Base-by-base conservation (phyloP, 2,888 invertebrate species). In the Zygaena filipendulae region DNA sequence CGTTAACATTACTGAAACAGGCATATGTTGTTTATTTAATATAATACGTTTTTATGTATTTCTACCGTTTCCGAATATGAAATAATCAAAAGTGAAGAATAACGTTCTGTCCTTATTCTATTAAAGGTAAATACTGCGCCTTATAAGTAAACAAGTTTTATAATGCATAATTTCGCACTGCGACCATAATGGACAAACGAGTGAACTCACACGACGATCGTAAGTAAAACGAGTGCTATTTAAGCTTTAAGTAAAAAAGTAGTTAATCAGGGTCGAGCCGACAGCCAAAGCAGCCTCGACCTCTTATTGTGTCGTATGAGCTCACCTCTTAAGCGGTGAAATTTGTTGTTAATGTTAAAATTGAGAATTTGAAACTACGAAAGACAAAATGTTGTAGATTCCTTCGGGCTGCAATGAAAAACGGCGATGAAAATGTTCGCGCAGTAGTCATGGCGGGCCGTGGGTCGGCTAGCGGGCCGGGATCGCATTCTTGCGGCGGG, bases 131-230 rank as follows among this genome's bases (percentile, higher is more conserved):
- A 51, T 47, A 59, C 61, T 61, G 55, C 52, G 56, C 75, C 70
- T 62, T 74, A 71, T 63, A 72, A 54, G 72, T 66, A 67, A 74
- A 72, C 71, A 70, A 59, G 70, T 69, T 64, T n/a, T 47, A 68
- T 49, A 64, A 62, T 58, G 49, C 55, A 43, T 47, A 46, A 53
- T 63, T 69, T 75, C 75, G 75, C 75, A 45, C 46, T 59, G 69
- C 70, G 64, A 53, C 64, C 59, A 61, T 53, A 59, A 55, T 46
- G 57, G 55, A 56, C 60, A 48, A 53, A 53, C 59, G 53, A 57
- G 58, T 49, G 59, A 57, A 47, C 55, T 53, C 52, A 52, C 47
- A 44, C 42, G 40, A 40, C 44, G 42, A 36, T 39, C n/a, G n/a
- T n/a, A n/a, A n/a, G n/a, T n/a, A 32, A 42, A 40, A 38, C 32